A percentile compares a stretch with the other conserved stretches of the same genome.
phyloP scores from a whole-genome alignment of 2,797 vertebrate species.

The Odontamblyopus rebecca region DNA sequence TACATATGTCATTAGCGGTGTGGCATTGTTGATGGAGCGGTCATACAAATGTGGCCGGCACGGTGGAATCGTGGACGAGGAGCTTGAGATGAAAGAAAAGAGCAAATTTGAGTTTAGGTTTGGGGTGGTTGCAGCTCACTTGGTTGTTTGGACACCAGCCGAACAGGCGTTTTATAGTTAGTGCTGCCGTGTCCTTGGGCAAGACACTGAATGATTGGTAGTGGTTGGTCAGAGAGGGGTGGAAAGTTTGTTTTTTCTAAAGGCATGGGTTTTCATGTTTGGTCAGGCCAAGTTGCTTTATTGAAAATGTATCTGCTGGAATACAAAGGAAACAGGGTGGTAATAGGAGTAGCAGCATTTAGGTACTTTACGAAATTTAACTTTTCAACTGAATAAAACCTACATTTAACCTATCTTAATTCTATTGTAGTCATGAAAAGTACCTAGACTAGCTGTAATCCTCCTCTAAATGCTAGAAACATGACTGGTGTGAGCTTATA shows the following conservation, averaged over 20 bases:
- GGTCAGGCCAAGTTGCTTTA: not conserved
- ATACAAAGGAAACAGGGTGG: not conserved
- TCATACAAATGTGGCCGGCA: constrained; percentile 20
- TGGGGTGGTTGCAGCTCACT: not conserved
- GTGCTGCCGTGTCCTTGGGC: not conserved
- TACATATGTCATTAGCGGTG: constrained; percentile 37
- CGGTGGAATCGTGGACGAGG: not conserved
- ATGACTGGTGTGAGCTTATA: not conserved
- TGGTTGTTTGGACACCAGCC: not conserved
- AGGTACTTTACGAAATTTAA: too few species aligned
- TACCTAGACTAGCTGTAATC: not conserved
- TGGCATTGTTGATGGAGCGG: constrained; percentile 29
- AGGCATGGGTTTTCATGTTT: not conserved
- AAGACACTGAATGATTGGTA: not conserved
- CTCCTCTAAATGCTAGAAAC: not conserved
- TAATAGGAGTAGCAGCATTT: not conserved
- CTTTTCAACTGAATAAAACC: too few species aligned
- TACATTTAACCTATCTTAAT: too few species aligned
- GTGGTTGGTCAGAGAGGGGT: not conserved
- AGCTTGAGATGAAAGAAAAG: not conserved
- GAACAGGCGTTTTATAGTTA: not conserved
- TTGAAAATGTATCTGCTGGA: not conserved
- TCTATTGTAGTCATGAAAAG: too few species aligned
- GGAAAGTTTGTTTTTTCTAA: not conserved
- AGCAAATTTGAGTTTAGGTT: not conserved